phyloP scores from a whole-genome alignment of 2,888 invertebrate species.

The Xylota sylvarum region DNA sequence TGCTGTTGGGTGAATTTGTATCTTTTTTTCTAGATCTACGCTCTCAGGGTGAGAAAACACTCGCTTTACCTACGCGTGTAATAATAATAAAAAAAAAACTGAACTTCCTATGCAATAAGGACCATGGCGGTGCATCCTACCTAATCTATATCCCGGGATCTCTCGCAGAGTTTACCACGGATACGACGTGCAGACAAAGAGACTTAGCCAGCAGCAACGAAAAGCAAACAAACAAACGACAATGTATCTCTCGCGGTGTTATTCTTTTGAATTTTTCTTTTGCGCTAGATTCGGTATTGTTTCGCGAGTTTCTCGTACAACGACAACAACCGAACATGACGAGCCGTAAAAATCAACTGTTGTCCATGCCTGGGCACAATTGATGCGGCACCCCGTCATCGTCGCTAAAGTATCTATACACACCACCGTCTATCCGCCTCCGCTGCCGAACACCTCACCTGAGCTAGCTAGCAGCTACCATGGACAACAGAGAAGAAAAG shows the following conservation, averaged over 20 bases:
- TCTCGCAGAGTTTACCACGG: conserved; percentile 26
- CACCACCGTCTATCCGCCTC: conserved; percentile 5
- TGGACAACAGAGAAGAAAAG: conserved; percentile 42
- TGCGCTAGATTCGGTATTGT: conserved; percentile 28
- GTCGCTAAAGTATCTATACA: conserved; percentile 48
- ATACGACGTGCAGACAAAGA: conserved; percentile 26
- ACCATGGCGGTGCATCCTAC: conserved; percentile 25
- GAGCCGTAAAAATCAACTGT: conserved; percentile 76
- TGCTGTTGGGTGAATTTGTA: conserved; percentile 13
- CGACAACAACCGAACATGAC: conserved; percentile 68
- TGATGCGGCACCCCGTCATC: conserved; percentile 69
- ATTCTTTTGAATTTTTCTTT: conserved; percentile 12
- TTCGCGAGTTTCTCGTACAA: neutral
- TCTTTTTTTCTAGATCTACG: neutral
- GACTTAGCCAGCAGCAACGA: conserved; percentile 1
- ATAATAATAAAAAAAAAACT: conserved; percentile 10
- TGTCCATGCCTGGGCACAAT: conserved; percentile 74
- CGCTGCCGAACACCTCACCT: conserved; percentile 41
- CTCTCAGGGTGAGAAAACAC: conserved; percentile 38
- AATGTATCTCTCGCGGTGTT: conserved; percentile 13
- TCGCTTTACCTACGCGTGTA: conserved; percentile 42
- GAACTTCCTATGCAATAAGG: conserved; percentile 17
- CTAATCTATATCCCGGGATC: conserved; percentile 50
- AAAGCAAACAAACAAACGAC: conserved; percentile 7
- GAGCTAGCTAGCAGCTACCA: conserved; percentile 23